These are phyloP conservation scores for Catostomus latipinnis DNA, from an alignment of 2,797 vertebrate species.

Conservation along the genomic window DNA sequence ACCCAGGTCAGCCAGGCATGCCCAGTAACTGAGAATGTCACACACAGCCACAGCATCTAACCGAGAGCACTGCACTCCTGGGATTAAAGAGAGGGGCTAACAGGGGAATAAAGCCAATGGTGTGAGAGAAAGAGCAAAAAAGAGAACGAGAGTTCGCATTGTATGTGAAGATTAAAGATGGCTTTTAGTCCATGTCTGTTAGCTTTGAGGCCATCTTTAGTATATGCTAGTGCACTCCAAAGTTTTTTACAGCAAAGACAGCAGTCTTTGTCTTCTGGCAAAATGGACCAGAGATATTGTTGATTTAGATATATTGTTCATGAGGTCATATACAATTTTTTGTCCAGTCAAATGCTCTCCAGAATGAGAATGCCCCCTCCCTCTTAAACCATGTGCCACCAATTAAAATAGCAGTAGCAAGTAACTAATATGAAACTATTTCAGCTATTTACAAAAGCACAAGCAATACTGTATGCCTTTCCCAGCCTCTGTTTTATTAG, in stretches of 20 bases:
- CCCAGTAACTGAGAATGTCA: constrained; percentile 31
- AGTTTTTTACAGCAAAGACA: too few relatives aligned
- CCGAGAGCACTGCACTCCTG: constrained; percentile 26
- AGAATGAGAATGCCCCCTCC: neutral
- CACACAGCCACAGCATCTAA: constrained; percentile 25
- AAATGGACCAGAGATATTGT: too few relatives aligned
- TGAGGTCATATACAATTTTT: neutral
- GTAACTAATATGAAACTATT: too few relatives aligned
- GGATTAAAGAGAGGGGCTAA: constrained; percentile 20
- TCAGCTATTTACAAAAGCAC: neutral
- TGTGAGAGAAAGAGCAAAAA: constrained; percentile 2
- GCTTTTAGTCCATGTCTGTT: constrained; percentile 8
- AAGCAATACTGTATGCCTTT: neutral
- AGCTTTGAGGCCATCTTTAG: neutral
- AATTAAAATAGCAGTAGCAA: neutral
- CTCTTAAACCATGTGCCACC: neutral
- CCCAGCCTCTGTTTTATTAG: too few relatives aligned
- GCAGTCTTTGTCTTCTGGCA: too few relatives aligned
- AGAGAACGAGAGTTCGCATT: neutral
- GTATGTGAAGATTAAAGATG: constrained; percentile 10
- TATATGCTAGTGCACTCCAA: too few relatives aligned
- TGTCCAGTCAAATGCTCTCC: neutral
- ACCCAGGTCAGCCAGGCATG: constrained; percentile 53
- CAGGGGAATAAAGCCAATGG: constrained; percentile 27
- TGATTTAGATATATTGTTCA: neutral